phyloP scores from a whole-genome alignment of 2,797 vertebrate species.

The Apogon talboti region DNA sequence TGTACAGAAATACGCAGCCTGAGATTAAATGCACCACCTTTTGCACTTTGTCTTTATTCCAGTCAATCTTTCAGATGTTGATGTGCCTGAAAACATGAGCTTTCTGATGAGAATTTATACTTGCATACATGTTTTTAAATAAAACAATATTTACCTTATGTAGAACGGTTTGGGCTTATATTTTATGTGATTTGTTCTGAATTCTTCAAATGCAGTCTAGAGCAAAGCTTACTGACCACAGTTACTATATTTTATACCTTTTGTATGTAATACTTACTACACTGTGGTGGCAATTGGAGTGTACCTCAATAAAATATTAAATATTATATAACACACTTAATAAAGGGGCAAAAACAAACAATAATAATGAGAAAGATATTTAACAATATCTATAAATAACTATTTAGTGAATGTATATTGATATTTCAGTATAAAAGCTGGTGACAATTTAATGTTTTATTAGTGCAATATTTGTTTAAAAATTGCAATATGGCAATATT shows the following conservation, averaged over 20 bases:
- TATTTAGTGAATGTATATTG: too few relatives aligned
- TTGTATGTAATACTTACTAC: background rate
- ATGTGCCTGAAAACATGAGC: background rate
- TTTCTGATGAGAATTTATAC: conserved; percentile 12
- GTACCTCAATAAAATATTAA: too few relatives aligned
- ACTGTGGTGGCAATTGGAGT: too few relatives aligned
- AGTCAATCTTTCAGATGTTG: background rate
- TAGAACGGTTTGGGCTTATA: conserved; percentile 5
- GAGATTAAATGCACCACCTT: conserved; percentile 59
- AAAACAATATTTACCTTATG: conserved; percentile 32
- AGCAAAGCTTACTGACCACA: background rate
- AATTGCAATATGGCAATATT: too few relatives aligned
- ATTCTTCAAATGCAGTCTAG: background rate
- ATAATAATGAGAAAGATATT: too few relatives aligned
- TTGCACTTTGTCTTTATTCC: conserved; percentile 58
- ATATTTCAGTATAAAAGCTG: too few relatives aligned
- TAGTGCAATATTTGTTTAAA: too few relatives aligned
- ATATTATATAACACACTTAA: too few relatives aligned
- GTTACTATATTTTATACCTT: background rate
- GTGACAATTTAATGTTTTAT: too few relatives aligned
- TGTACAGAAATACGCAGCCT: conserved; percentile 43
- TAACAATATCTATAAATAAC: too few relatives aligned
- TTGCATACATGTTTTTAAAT: conserved; percentile 28
- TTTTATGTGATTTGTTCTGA: background rate
- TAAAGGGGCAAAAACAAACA: too few relatives aligned